phyloP scores from a whole-genome alignment of 2,888 invertebrate genomes.

The Atrina japonica region DNA sequence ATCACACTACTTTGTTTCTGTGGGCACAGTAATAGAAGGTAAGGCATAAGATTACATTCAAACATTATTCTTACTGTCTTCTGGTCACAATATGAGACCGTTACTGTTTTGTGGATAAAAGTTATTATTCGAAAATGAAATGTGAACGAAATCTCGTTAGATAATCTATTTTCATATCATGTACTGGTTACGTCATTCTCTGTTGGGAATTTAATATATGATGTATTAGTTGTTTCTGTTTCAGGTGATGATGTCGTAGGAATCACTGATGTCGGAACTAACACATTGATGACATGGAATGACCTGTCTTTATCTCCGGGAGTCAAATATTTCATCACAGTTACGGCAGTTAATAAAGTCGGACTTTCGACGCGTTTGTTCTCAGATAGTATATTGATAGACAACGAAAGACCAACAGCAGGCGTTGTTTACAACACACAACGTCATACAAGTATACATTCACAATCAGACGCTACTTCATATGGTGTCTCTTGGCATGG shows the following conservation, averaged over 20 bases:
- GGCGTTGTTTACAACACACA: constrained; percentile 54
- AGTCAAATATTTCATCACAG: constrained; percentile 47
- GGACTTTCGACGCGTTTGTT: constrained; percentile 45
- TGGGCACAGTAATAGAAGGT: constrained; percentile 3
- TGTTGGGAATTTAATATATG: too few species aligned
- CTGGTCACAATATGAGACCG: too few species aligned
- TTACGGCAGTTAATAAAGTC: constrained; percentile 50
- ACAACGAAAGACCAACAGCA: constrained; percentile 29
- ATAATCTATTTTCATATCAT: too few species aligned
- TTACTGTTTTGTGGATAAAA: too few species aligned
- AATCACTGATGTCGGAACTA: constrained; percentile 1
- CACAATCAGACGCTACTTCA: constrained; percentile 40
- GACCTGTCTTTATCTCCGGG: constrained; percentile 32
- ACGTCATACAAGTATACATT: constrained; percentile 25
- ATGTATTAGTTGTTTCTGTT: constrained; percentile 24
- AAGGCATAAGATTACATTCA: constrained; percentile 9
- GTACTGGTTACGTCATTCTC: too few species aligned
- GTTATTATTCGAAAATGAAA: too few species aligned
- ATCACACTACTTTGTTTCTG: not conserved
- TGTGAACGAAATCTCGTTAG: too few species aligned
- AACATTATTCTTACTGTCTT: too few species aligned
- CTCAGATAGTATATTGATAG: constrained; percentile 56
- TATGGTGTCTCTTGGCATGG: constrained; percentile 54
- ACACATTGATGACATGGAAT: constrained; percentile 16
- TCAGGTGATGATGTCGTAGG: constrained; percentile 21